Percentiles rank a stretch among this genome's conserved stretches.
phyloP scores from a whole-genome alignment of 2,888 invertebrate species.

The Drosophila phalerata region DNA sequence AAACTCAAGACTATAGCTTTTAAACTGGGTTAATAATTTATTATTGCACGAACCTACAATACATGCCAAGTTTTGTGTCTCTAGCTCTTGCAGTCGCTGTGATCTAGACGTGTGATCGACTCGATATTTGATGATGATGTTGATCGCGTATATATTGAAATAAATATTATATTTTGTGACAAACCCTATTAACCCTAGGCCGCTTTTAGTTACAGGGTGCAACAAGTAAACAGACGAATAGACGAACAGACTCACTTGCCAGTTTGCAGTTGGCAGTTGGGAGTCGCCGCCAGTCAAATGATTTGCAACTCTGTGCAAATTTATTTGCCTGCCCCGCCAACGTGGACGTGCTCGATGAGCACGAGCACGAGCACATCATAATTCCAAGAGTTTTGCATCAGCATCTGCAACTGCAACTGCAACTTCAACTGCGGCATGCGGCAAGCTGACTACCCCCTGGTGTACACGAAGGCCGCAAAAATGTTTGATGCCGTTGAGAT shows the following conservation, averaged over 20 bases:
- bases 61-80: no score
- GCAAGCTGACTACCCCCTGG: conserved; percentile 29
- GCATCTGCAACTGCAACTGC: conserved; percentile 32
- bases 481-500: conserved; percentile 50
- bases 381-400: conserved; percentile 45
- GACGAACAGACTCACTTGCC: background rate
- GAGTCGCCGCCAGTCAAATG: conserved; percentile 66
- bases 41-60: no score
- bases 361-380: conserved; percentile 61
- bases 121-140: no score
- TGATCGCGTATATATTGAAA: no score
- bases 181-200: background rate
- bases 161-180: no score
- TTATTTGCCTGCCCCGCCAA: conserved; percentile 54
- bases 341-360: conserved; percentile 1
- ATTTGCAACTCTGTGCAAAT: conserved; percentile 78
- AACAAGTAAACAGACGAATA: conserved; percentile 38
- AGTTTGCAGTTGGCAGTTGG: conserved; percentile 32
- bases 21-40: no score
- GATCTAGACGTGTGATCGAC: no score
- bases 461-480: conserved; percentile 62
- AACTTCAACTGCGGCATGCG: conserved; percentile 35
- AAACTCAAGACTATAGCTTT: no score
- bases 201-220: background rate
- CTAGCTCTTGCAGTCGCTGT: no score